Evolutionary conservation across 2,113 vertebrate genomes (phyloP).

Genomic region (Passer montanus): DNA sequence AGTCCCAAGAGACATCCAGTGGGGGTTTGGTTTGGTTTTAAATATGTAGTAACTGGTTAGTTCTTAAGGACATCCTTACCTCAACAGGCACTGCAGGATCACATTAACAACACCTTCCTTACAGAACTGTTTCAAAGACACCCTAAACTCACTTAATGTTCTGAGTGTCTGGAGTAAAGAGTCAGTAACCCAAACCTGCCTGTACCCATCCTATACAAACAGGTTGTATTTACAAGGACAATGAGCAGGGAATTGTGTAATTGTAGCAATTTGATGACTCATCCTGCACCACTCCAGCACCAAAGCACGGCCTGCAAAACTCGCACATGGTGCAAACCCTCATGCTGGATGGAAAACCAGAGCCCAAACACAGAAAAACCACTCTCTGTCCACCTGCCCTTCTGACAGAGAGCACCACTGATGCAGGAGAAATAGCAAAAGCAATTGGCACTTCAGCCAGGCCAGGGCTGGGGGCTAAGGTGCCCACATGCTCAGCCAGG

Average conservation of each 20-base stretch:
- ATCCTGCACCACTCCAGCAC: background rate
- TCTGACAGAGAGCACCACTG: background rate
- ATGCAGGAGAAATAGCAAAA: background rate
- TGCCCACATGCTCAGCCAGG: background rate
- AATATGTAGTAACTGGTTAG: background rate
- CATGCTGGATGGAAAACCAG: background rate
- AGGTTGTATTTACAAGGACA: background rate
- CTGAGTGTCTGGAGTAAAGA: background rate
- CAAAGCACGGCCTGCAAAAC: background rate
- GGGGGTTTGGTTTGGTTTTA: background rate
- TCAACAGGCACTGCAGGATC: background rate
- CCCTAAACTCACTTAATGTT: background rate
- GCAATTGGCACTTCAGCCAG: background rate
- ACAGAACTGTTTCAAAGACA: background rate
- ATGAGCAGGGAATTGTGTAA: background rate
- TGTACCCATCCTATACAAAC: background rate
- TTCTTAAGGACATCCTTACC: background rate
- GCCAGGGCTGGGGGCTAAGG: background rate
- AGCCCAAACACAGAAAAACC: background rate
- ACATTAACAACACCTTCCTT: background rate
- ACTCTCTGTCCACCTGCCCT: background rate
- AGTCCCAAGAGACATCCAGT: background rate
- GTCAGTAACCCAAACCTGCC: background rate
- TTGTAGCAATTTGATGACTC: constrained; percentile 1
- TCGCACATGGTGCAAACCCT: background rate